phyloP scores from a whole-genome alignment of 2,888 invertebrate species.

The Plebejus argus region DNA sequence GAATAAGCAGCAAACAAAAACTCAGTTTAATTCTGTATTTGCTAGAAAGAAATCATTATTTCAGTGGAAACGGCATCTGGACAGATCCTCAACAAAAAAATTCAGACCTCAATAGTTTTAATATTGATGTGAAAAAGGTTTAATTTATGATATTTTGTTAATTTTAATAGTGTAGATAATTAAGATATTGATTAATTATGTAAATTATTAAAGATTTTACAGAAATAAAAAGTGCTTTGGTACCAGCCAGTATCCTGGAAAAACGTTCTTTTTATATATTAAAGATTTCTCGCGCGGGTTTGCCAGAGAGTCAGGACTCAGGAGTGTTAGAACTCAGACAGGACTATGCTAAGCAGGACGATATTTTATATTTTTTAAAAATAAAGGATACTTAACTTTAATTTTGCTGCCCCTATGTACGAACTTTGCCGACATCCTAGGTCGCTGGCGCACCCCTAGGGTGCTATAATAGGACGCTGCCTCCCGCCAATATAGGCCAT shows the following conservation, averaged over 20 bases:
- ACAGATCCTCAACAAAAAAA: conserved; percentile 60
- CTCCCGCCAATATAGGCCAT: too few species aligned
- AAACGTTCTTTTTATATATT: background rate
- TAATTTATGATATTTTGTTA: background rate
- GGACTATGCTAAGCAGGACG: too few species aligned
- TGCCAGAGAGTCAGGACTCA: too few species aligned
- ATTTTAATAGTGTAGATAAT: background rate
- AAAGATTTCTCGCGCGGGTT: too few species aligned
- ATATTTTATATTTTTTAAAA: too few species aligned
- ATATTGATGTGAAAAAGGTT: conserved; percentile 19
- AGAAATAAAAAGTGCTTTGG: background rate
- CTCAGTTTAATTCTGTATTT: conserved; percentile 68
- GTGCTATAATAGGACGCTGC: too few species aligned
- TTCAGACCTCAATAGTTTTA: conserved; percentile 32
- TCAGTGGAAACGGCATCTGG: conserved; percentile 76
- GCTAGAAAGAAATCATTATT: conserved; percentile 72
- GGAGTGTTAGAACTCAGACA: too few species aligned
- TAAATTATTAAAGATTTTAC: background rate
- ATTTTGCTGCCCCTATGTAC: too few species aligned
- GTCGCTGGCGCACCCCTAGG: too few species aligned
- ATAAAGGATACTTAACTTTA: too few species aligned
- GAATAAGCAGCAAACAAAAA: conserved; percentile 60
- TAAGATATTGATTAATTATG: background rate
- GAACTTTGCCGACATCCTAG: too few species aligned
- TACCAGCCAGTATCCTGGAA: background rate